A percentile compares a stretch with the other conserved stretches of the same genome.
These are phyloP conservation scores for Anser cygnoides DNA, from an alignment of 2,113 vertebrate genomes.

Conservation along the genomic window DNA sequence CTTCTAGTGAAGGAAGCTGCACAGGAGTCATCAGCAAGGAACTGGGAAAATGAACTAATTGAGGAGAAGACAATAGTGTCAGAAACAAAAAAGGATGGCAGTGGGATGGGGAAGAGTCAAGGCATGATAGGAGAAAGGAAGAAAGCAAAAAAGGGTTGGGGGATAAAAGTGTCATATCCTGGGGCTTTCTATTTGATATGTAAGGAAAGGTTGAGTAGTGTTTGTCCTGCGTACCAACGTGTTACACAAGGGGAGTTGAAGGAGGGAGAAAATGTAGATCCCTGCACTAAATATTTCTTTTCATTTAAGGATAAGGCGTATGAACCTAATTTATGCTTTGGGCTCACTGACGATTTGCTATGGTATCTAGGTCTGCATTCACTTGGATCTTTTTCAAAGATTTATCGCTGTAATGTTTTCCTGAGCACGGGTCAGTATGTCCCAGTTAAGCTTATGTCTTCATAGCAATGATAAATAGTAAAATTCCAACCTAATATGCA, in stretches of 20 bases:
- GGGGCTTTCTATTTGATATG: background rate
- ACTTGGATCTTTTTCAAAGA: rapidly evolving
- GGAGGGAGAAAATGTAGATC: background rate
- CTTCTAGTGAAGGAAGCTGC: background rate
- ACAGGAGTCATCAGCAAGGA: rapidly evolving
- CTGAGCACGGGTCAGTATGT: background rate
- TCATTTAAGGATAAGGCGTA: no score
- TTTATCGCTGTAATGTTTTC: background rate
- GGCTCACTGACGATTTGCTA: background rate
- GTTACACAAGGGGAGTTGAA: background rate
- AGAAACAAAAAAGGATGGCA: background rate
- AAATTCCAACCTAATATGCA: background rate
- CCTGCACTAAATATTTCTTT: background rate
- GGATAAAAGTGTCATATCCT: background rate
- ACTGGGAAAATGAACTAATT: background rate
- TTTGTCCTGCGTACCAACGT: background rate
- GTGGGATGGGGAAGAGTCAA: background rate
- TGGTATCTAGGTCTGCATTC: background rate
- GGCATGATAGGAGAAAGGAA: background rate
- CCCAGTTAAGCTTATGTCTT: background rate
- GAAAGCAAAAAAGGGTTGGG: background rate
- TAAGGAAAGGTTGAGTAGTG: background rate
- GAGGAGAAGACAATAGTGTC: background rate
- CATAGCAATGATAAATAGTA: background rate
- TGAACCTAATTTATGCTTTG: background rate